Evolutionary conservation across 2,797 vertebrate genomes (phyloP).

Genomic region (Eospalax fontanierii): DNA sequence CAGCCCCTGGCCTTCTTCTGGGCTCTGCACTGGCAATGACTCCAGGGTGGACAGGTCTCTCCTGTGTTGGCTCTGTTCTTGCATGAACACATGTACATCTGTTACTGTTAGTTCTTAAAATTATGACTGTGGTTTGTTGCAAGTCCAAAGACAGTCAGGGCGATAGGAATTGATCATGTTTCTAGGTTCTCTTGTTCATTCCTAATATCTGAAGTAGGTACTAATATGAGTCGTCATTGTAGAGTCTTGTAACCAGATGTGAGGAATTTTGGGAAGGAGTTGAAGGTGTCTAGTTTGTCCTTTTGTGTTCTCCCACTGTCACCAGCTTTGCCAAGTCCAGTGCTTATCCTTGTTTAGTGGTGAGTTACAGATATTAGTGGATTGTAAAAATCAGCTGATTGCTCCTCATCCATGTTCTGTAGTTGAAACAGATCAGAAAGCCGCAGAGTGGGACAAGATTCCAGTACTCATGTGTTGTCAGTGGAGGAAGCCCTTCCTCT

Average conservation of each 20-base stretch:
- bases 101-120: background rate
- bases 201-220: background rate
- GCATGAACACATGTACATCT: background rate
- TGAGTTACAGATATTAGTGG: background rate
- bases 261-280: conserved; percentile 38
- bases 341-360: background rate
- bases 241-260: conserved; percentile 6
- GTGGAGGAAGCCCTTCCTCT: background rate
- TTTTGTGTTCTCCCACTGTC: background rate
- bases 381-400: background rate
- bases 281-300: background rate
- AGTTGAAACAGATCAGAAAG: conserved; percentile 8
- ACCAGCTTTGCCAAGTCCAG: background rate
- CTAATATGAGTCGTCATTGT: background rate
- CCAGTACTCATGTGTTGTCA: background rate
- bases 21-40: background rate
- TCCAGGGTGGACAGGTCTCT: background rate
- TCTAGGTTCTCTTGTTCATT: background rate
- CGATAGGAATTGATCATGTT: background rate
- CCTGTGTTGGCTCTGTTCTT: background rate
- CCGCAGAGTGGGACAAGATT: background rate
- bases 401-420: background rate
- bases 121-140: background rate
- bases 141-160: background rate
- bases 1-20: background rate